phyloP scores from a whole-genome alignment of 2,113 vertebrate species.

The Neogobius melanostomus region DNA sequence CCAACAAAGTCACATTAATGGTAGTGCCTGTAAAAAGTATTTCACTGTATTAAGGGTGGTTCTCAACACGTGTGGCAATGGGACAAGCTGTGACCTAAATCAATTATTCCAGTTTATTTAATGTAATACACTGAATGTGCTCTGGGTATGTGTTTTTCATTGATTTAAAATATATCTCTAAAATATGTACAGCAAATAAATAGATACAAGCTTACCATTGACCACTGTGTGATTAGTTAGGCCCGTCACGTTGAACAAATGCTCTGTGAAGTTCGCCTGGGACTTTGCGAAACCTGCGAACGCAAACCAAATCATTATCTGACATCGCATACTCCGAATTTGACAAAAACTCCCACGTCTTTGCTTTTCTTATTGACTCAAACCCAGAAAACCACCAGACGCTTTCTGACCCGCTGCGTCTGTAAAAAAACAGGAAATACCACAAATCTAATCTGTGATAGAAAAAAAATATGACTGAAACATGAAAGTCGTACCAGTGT shows the following conservation, averaged over 20 bases:
- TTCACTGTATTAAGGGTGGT: too few relatives aligned
- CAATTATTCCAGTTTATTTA: background rate
- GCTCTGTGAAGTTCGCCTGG: conserved; percentile 14
- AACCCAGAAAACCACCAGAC: conserved; percentile 6
- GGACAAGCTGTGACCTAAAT: background rate
- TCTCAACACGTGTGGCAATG: too few relatives aligned
- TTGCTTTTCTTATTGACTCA: background rate
- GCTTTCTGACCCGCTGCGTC: conserved; percentile 1
- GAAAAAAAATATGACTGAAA: background rate
- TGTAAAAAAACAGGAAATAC: conserved; percentile 42
- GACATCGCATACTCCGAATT: background rate
- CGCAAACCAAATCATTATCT: background rate
- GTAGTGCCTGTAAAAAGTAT: conserved; percentile 17
- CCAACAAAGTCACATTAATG: background rate
- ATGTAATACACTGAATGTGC: background rate
- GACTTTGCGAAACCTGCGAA: conserved; percentile 30
- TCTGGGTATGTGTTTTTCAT: background rate
- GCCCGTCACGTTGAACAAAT: background rate
- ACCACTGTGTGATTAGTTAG: background rate
- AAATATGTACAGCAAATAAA: too few relatives aligned
- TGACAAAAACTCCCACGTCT: background rate
- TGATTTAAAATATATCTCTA: too few relatives aligned
- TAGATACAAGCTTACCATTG: conserved; percentile 20
- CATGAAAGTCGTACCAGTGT: conserved; percentile 30
- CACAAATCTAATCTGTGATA: background rate